Evolutionary conservation across 2,888 invertebrate genomes (phyloP).

Genomic region (Spicauda simplicius): DNA sequence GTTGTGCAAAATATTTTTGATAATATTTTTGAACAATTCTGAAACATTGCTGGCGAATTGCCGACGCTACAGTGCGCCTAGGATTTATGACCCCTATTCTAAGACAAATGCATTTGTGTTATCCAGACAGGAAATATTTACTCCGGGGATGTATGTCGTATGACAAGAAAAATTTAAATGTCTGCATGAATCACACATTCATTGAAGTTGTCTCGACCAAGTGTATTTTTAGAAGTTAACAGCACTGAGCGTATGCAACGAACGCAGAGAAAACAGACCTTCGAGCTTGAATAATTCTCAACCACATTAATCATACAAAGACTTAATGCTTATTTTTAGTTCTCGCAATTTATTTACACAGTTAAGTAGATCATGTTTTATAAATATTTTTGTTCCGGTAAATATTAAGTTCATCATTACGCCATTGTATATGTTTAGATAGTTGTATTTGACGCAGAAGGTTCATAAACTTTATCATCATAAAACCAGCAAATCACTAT

Average conservation of each 20-base stretch:
- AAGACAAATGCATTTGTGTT: not conserved
- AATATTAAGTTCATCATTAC: not conserved
- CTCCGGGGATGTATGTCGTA: slow-evolving; percentile 17
- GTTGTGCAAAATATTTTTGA: not conserved
- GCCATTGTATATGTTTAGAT: too few species aligned
- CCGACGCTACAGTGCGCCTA: too few species aligned
- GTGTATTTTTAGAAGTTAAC: slow-evolving; percentile 60
- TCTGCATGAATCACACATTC: slow-evolving; percentile 41
- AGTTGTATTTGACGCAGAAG: too few species aligned
- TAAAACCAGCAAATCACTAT: too few species aligned
- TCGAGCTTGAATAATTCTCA: slow-evolving; percentile 31
- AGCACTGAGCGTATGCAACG: slow-evolving; percentile 44
- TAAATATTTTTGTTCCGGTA: not conserved
- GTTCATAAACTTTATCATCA: too few species aligned
- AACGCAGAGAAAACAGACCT: slow-evolving; percentile 30
- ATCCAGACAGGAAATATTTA: slow-evolving; percentile 1
- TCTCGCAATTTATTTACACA: not conserved
- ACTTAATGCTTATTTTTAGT: slow-evolving; percentile 21
- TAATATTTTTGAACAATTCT: too few species aligned
- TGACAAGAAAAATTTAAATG: slow-evolving; percentile 26
- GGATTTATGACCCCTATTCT: not conserved
- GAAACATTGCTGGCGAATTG: not conserved
- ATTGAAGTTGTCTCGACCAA: slow-evolving; percentile 43
- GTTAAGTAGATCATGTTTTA: not conserved
- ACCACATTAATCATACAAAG: slow-evolving; percentile 28